Evolutionary conservation across 2,113 vertebrate genomes (phyloP), one percentile per base, ranked within the genome.

Genomic region (Platysternon megacephalum): DNA sequence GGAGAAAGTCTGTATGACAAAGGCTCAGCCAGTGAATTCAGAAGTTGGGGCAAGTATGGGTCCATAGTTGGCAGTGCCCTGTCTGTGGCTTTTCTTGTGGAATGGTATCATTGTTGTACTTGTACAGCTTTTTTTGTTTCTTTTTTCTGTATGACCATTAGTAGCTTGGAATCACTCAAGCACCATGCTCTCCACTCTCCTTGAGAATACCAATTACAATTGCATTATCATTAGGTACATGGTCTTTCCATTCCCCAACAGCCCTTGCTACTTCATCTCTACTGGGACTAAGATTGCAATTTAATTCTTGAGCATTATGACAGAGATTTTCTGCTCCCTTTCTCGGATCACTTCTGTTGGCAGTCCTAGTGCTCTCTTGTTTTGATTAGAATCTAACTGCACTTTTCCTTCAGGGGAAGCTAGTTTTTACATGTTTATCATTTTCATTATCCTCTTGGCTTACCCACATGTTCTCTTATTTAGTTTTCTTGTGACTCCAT

Each of bases 281-380:
- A 85, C n/a, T 39, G 72, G 84, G 51, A 85, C 42, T 82, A 82
- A 32, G n/a, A 87, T 22, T 85, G 78, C 22, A 51, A 72, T 83
- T 56, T 87, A 65, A 46, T 78, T 56, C 42, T 78, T 42, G 28
- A 72, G n/a, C 52, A 46, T 87, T 68, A 24, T 79, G 44, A 85
- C 14, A 29, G 9, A 55, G 79, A 52, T 55, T 68, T 76, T 65
- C 26, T 56, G 61, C 13, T 85, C 17, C 24, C 52, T 21, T 48
- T 76, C 48, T 82, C 19, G 2, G 32, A 87, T 8, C 68, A 53
- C 32, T 87, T 29, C 42, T 72, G 1, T 49, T 61, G 39, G 22
- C 13, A 85, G 17, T 6, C 6, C 32, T 53, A 79, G 21, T 2
- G 58, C 6, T 79, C 87, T 79, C 32, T 74, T 10, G 1, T 49